Evolutionary conservation across 2,113 vertebrate genomes (phyloP), one percentile per base, ranked within the genome.

Genomic region (Athene noctua): DNA sequence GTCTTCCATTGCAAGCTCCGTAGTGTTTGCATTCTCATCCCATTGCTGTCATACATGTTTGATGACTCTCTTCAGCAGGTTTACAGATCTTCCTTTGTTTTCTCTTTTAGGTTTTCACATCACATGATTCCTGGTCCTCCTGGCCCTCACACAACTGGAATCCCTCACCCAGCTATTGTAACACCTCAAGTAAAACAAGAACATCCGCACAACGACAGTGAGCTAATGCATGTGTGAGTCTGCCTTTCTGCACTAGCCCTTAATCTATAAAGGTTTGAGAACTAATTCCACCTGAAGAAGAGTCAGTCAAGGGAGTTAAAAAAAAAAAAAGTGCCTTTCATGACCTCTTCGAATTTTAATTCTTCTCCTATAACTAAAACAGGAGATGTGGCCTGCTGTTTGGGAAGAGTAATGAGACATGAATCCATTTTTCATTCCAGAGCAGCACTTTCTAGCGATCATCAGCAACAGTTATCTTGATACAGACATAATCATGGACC

Each of bases 181-280:
- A 99, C 99, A 85, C 99, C 99, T 97, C 99, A 99, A 98, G 99
- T 99, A 98, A 99, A 99, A 96, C 99, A 99, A 80, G 99, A 99
- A 92, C 99, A 99, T 57, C 98, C 98, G 52, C 99, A 99, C 96
- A 96, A 97, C 2, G 99, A 99, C 97, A 98, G 98, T 9, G 99
- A 99, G 97, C 98, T 99, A 98, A 99, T 99, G 99, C 99, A 99
- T 97, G 99, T 99, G 99, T 99, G 97, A 99, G 99, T 99, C 72
- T 54, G 51, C 59, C 46, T 95, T 94, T 82, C 66, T 70, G 25
- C 21, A 55, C 81, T 74, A 82, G 67, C 30, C 68, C 6, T 71
- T n/a, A 55, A 42, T 74, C 70, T 52, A 16, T 10, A 49, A 40
- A 20, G 22, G 21, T 51, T 25, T 66, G 40, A 62, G 34, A 75